A percentile compares a stretch with the other conserved stretches of the same genome.
Evolutionary conservation across 53 echinoderm and acorn worm species (phyloP).

Genomic region (Astropecten irregularis): DNA sequence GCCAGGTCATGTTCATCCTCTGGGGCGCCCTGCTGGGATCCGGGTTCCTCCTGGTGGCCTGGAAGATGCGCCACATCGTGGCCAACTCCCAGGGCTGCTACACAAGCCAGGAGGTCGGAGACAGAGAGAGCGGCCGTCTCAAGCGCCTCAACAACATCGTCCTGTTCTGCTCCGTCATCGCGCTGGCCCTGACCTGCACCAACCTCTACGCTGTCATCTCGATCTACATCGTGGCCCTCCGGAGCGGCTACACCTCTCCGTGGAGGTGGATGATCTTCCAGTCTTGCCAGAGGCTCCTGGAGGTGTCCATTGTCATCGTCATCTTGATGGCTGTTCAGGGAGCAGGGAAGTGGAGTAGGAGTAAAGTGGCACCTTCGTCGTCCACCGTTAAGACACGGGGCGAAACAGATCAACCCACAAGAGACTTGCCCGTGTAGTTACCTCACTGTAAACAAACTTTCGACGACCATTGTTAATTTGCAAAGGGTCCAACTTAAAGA

Average conservation of each 20-base stretch:
- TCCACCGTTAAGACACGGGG: conserved; percentile 9
- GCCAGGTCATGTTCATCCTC: conserved; percentile 69
- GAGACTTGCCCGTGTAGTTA: conserved; percentile 3
- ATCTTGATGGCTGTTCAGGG: conserved; percentile 65
- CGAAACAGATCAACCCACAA: neutral
- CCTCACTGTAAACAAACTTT: neutral
- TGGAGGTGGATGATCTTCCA: conserved; percentile 71
- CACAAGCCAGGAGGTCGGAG: conserved; percentile 32
- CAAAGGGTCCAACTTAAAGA: too few species aligned
- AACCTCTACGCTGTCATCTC: conserved; percentile 70
- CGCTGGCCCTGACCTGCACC: conserved; percentile 40
- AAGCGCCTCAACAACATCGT: conserved; percentile 62
- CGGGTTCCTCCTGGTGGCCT: conserved; percentile 62
- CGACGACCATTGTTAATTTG: too few species aligned
- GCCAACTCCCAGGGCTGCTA: conserved; percentile 55
- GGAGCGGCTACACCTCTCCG: conserved; percentile 47
- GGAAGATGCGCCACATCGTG: conserved; percentile 70
- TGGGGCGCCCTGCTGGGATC: conserved; percentile 65
- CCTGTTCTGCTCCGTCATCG: conserved; percentile 60
- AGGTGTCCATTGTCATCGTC: conserved; percentile 59
- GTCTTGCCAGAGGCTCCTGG: conserved; percentile 63
- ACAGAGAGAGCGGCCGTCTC: conserved; percentile 46
- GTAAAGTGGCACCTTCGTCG: conserved; percentile 24
- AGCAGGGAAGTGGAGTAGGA: conserved; percentile 46
- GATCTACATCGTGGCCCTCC: conserved; percentile 27